phyloP scores from a whole-genome alignment of 1,140 invertebrate genomes.

The Plodia interpunctella region DNA sequence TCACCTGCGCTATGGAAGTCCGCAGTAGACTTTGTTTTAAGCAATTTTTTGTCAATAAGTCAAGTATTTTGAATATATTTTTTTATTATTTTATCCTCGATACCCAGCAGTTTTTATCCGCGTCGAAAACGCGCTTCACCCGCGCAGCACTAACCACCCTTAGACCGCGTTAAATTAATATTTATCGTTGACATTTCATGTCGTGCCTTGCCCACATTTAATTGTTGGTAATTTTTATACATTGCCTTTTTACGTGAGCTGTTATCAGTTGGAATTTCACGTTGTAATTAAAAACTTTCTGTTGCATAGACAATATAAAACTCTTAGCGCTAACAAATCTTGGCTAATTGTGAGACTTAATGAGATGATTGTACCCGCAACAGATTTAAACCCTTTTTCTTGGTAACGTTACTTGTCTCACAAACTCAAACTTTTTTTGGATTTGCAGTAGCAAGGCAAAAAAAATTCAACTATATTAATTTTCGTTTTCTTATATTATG shows the following conservation, averaged over 20 bases:
- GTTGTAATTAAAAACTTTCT: slow-evolving; percentile 17
- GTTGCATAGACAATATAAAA: neutral
- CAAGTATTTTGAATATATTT: too few species aligned
- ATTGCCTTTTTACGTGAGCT: slow-evolving; percentile 17
- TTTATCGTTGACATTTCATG: slow-evolving; percentile 63
- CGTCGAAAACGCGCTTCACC: slow-evolving; percentile 8
- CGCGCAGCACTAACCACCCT: neutral
- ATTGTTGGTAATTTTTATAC: slow-evolving; percentile 41
- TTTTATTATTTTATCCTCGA: too few species aligned
- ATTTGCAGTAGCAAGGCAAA: too few species aligned
- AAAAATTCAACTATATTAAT: too few species aligned
- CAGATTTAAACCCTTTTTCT: too few species aligned
- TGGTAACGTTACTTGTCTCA: too few species aligned
- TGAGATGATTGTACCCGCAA: neutral
- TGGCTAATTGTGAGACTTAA: neutral
- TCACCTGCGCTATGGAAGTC: too few species aligned
- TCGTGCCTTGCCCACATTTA: slow-evolving; percentile 34
- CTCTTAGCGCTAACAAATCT: neutral
- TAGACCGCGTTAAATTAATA: slow-evolving; percentile 47
- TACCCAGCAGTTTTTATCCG: neutral
- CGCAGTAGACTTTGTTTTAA: too few species aligned
- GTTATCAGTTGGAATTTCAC: slow-evolving; percentile 14
- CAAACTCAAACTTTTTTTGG: too few species aligned
- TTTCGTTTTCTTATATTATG: too few species aligned
- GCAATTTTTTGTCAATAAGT: too few species aligned